Evolutionary conservation across 1,140 invertebrate genomes (phyloP), one percentile per base, ranked within the genome.

Genomic region (Ceratosolen fusciceps): DNA sequence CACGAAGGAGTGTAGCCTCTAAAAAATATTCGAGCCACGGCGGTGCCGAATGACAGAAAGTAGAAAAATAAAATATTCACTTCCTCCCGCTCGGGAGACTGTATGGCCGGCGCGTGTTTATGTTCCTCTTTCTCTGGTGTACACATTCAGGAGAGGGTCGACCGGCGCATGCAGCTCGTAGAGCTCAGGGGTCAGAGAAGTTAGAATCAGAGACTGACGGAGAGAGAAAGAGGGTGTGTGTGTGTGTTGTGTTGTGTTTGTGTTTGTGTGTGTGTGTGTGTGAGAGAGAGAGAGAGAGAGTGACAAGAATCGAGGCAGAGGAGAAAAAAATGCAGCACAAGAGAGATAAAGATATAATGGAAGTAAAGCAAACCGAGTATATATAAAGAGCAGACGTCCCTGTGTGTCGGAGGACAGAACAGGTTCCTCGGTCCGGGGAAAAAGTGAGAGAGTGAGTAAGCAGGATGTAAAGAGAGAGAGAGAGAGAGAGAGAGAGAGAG

Each of bases 341-440:
- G 65, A 60, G 77, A 77, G 62, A 76, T 77, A 81, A 62, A 78
- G 71, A 77, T 52, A 77, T 49, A 77, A 58, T 47, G 49, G 37
- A 77, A 47, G 49, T 37, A 77, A 71, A 43, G 49, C n/a, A 60
- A 60, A 29, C 0, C 29, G 19, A 60, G 29, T 29, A 60, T 31
- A 60, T 31, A 60, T 60, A 60, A 56, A 56, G 62, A 26, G 19
- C 52, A 43, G 72, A 52, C 54, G 60, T 71, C 34, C 39, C 31
- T 24, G 62, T 47, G 62, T 8, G 75, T 67, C 19, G 68, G 77
- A 79, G 68, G 80, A 82, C 79, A 77, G 82, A 84, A 83, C 82
- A 84, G 84, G 83, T 83, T 84, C 82, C 80, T 80, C 29, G 65
- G 34, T 70, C 26, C 72, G 71, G 62, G 49, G 31, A 52, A n/a